Evolutionary conservation across 1,140 invertebrate species (phyloP).

Genomic region (Brachionus angularis): DNA sequence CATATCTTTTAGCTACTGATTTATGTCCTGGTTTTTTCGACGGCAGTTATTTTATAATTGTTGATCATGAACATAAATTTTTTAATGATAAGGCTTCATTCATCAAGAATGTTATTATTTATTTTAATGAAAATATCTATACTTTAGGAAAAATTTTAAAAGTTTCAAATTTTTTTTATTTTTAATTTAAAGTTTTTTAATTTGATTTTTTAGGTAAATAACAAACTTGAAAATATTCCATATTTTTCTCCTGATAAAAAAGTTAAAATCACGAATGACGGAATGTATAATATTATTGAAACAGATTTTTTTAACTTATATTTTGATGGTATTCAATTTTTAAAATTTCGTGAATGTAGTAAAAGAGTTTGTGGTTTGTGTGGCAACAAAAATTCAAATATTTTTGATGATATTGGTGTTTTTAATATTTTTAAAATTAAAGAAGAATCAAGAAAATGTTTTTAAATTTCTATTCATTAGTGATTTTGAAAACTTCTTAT

Average conservation of each 20-base stretch:
- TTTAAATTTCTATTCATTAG: too few species aligned
- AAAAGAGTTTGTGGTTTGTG: conserved; percentile 23
- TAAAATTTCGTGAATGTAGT: conserved; percentile 22
- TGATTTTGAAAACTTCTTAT: too few species aligned
- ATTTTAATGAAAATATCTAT: neutral
- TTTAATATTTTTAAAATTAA: too few species aligned
- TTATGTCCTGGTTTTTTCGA: neutral
- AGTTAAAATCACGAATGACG: neutral
- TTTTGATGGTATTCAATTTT: conserved; percentile 30
- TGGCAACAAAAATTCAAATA: conserved; percentile 10
- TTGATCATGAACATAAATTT: neutral
- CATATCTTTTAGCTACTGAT: conserved; percentile 31
- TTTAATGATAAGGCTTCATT: neutral
- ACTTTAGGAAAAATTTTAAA: neutral
- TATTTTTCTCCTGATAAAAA: neutral
- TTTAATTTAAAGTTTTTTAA: neutral
- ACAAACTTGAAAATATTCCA: neutral
- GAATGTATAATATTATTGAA: neutral
- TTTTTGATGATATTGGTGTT: conserved; percentile 5
- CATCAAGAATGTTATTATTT: neutral
- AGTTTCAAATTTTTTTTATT: neutral
- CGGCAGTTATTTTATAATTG: neutral
- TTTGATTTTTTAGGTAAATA: neutral
- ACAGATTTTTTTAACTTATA: neutral
- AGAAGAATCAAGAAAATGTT: too few species aligned